Percentiles rank a stretch among this genome's conserved stretches.
Conservation (phyloP, 2,888 invertebrate species). For the Ctenicera cuprea region DNA sequence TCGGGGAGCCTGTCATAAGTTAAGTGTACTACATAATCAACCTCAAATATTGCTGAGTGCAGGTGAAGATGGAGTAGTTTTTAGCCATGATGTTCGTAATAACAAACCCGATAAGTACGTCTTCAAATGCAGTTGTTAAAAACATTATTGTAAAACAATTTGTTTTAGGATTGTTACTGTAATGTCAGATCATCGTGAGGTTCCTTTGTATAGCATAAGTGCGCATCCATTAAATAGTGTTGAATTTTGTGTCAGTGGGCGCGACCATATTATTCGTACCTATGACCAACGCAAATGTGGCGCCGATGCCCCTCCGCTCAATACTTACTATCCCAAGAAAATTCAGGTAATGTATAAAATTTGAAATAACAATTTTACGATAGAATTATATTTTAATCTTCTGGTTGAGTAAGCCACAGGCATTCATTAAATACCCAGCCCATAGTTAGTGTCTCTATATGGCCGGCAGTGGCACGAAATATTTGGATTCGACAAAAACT, state of each 20-base stretch:
- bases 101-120: constrained; percentile 79
- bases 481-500: too few relatives aligned
- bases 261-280: constrained; percentile 85
- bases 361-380: too few relatives aligned
- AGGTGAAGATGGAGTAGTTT: constrained; percentile 91
- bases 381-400: too few relatives aligned
- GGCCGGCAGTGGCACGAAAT: too few relatives aligned
- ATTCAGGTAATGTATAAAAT: constrained; percentile 11
- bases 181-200: constrained; percentile 75
- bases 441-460: too few relatives aligned
- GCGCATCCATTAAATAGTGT: constrained; percentile 86
- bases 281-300: constrained; percentile 81
- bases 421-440: too few relatives aligned
- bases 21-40: constrained; percentile 84
- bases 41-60: constrained; percentile 89
- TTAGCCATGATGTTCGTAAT: constrained; percentile 87
- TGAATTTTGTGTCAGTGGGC: constrained; percentile 90
- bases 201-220: constrained; percentile 92
- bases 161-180: constrained; percentile 76
- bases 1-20: constrained; percentile 89
- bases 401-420: too few relatives aligned
- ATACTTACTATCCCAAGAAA: constrained; percentile 65
- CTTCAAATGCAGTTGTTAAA: not conserved
- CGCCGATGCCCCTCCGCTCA: constrained; percentile 58
- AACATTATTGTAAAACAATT: not conserved